Base-by-base conservation (phyloP, 2,113 vertebrate genomes). In the Corythoichthys haematopterus region DNA sequence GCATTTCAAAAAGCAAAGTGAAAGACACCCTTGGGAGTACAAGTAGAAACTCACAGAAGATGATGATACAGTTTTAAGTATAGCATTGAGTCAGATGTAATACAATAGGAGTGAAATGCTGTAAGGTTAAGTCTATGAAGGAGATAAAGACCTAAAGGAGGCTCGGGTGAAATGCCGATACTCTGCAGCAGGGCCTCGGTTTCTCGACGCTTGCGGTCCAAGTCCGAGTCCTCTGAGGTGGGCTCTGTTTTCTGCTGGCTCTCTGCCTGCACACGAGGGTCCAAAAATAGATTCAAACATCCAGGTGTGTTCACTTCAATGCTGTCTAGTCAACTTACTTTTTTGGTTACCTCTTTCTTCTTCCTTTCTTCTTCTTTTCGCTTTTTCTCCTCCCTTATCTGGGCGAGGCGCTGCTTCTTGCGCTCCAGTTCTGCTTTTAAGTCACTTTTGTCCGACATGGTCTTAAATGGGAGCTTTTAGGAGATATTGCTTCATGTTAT, bases 301-400 rank as follows among this genome's bases (percentile, higher is more conserved):
- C 16, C 56, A 76, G 7, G 10, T 47, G 55, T 64, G 70, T 67
- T 57, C 37, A 69, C 43, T 48, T 48, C 47, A 51, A 64, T 47
- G 28, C 38, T 3, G n/a, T 13, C 11, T 40, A 48, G 14, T 55
- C 37, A 75, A 85, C 84, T 85, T 81, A 88, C 84, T 81, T 84
- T 84, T 58, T 83, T 79, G 52, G 84, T 94, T 88, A 96, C 95
- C 92, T 99, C 96, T 92, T 96, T 98, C 88, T 95, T 98, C 87
- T 99, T 98, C 79, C 94, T 93, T 86, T 99, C 97, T 75, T 99
- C 97, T 79, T 98, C 96, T 85, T 98, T 98, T n/a, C 95, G 90
- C 82, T 98, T 98, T 85, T 98, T 99, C 80, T 99, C 97, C 90
- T 99, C 96, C 85, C 97, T 93, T 85, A 98, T 99, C 84, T 99